Base-by-base conservation (phyloP, 1,140 invertebrate species). In the Pararge aegeria region DNA sequence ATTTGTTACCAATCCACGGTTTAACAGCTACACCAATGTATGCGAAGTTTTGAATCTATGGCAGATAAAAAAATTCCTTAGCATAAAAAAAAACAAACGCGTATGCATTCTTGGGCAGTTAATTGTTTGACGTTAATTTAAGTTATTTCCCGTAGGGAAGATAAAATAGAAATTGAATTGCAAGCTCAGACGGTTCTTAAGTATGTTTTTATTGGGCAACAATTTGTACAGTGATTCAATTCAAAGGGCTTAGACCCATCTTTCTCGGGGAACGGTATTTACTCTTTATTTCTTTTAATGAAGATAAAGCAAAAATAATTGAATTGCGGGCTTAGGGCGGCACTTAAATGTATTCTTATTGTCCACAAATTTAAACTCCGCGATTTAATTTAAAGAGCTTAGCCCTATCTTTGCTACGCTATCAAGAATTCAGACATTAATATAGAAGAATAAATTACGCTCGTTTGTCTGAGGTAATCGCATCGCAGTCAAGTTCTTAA, bases 401-500 rank as follows among this genome's bases (percentile, higher is more conserved):
- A 20, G 10, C 18, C 10, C 42, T 46, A 20, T 20, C 19, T 46
- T 46, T 46, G 15, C 42, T 4, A 1, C 46, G 24, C 46, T 27
- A 49, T 49, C 21, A 49, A 49, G 46, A 53, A 48, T 46, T 60
- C 12, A 20, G 29, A 13, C 20, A 53, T 24, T 60, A 53, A 46
- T 53, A 46, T 37, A 54, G 19, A 48, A 20, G 51, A 54, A 54
- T 46, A 61, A 61, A 61, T 61, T 61, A 51, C 46, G 40, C 42
- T 19, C 58, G 58, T 62, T 62, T 62, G 38, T 62, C 53, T 56
- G 20, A 44, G 38, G 48, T 62, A 62, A 62, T 62, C 53, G 54
- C 27, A 62, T 52, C 46, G 60, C 60, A 46, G 42, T 46, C 42
- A 46, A 62, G 53, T 62, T 37, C 54, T 62, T 62, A 55, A 62